Evolutionary conservation across 2,797 vertebrate genomes (phyloP), one percentile per base, ranked within the genome.

Genomic region (Sebastes taczanowskii): DNA sequence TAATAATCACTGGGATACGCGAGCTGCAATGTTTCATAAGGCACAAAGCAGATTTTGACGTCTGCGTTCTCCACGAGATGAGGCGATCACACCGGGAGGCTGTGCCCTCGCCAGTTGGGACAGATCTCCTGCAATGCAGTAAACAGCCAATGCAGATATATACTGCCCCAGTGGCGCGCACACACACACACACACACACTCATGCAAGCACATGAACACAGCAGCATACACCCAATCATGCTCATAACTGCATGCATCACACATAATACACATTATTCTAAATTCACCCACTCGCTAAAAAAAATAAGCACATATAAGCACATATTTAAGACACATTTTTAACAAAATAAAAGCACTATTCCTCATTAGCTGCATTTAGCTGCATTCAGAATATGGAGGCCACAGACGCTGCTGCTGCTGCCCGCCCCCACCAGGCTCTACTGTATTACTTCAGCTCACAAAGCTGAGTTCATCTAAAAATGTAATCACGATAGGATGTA

Each of bases 121-220:
- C 78, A 80, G 87, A 84, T 86, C 85, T 91, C 86, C 94, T 94
- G 94, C 94, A 95, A 91, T 94, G 94, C 94, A 95, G 92, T 93
- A 94, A 93, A 93, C 85, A 91, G 88, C 72, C 85, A 74, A 74
- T 89, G 85, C 89, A 86, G 86, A 88, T 86, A 79, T 76, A 84
- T 58, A 69, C 77, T 77, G 77, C 78, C 83, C 70, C 68, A 61
- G 59, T 64, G 67, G 75, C 78, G 80, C 81, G 56, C 27, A 10
- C 84, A 65, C 68, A 58, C 62, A 77, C 61, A 30, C 22, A 20
- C 27, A 30, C 27, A 64, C 76, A 71, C 65, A 61, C 55, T 70
- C 75, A 71, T 52, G 63, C 53, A 56, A 25, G 53, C 53, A 65
- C 74, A 68, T 56, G 66, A 73, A 80, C 65, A 63, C 52, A 76